Evolutionary conservation across 2,888 invertebrate species (phyloP).

Genomic region (Pristionchus mayeri): DNA sequence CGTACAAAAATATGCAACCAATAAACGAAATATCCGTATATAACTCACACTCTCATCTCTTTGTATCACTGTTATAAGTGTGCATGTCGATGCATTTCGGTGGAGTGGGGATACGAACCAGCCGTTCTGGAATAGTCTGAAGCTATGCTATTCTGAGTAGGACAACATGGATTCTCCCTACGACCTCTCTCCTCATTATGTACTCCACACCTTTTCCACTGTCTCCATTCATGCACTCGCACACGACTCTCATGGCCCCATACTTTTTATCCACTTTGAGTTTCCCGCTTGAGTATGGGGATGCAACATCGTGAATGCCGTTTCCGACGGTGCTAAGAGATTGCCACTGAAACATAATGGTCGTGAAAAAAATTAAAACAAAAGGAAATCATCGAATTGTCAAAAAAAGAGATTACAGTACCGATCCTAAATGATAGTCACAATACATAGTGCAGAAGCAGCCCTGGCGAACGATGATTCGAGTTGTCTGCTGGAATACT

Average conservation of each 20-base stretch:
- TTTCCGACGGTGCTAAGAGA: not conserved
- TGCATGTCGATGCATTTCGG: not conserved
- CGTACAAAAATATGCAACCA: no score
- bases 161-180: no score
- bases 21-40: no score
- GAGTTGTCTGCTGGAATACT: not conserved
- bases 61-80: not conserved
- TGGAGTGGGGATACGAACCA: not conserved
- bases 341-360: not conserved
- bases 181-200: no score
- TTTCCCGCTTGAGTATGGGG: not conserved
- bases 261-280: not conserved
- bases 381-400: not conserved
- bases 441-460: not conserved
- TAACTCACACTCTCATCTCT: constrained; percentile 6
- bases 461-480: not conserved
- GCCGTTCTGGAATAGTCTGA: not conserved
- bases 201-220: not conserved
- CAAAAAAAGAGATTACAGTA: not conserved
- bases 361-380: no score
- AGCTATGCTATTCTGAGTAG: no score
- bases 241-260: not conserved
- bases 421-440: not conserved
- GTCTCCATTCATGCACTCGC: constrained; percentile 13
- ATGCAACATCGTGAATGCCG: not conserved